Base-by-base conservation (phyloP, 1,140 invertebrate species). In the Microplitis mediator region DNA sequence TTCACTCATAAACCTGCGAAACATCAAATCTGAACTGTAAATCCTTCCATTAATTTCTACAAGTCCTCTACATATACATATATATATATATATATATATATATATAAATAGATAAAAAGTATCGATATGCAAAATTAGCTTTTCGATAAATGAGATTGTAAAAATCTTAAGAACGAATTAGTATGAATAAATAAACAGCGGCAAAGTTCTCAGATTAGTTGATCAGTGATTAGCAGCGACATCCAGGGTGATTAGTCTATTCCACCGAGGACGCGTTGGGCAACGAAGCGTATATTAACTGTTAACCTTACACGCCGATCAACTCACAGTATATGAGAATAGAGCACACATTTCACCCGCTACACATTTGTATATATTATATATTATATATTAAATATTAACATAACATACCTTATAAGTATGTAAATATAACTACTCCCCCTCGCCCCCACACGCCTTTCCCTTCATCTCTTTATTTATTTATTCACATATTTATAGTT, bases 201-300 rank as follows among this genome's bases (percentile, higher is more conserved):
- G 52, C 61, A 6, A 11, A 9, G 11, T 45, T 45, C 39, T 11
- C 6, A 45, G 39, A 45, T 45, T 45, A 45, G 39, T 11, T 62
- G 68, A 70, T 74, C 51, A 68, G 51, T 68, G 68, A 74, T 74
- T 74, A 74, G 52, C 68, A 70, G 34, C 68, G 69, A 74, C 68
- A 71, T 71, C 73, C 69, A 71, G 73, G 63, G 45, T 74, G 73
- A 71, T 74, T 74, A 71, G 73, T 74, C 71, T 74, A 70, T 70
- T 69, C 39, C 45, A 71, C 54, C 73, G 73, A 71, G 73, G 73
- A 74, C 68, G 68, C 58, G 63, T 74, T 74, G 69, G 64, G 63
- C 73, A 74, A 74, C 56, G 68, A 65, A 68, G 73, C 68, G 34
- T 70, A 66, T 71, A 71, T 64, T 71, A 71, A 71, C 69, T 16